phyloP scores from a whole-genome alignment of 2,888 invertebrate species.

The Macaria liturata region DNA sequence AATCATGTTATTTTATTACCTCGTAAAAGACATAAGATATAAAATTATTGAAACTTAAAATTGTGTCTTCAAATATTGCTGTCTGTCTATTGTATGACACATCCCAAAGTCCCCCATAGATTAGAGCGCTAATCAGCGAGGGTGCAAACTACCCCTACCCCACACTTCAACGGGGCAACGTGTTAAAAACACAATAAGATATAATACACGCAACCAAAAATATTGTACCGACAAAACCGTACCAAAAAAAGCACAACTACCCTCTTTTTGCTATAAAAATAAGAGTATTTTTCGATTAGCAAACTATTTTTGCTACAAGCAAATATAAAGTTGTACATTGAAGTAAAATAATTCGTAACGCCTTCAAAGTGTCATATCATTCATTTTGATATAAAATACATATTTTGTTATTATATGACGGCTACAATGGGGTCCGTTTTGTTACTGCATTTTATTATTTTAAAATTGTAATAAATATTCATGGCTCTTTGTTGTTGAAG shows the following conservation, averaged over 20 bases:
- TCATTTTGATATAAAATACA: slow-evolving; percentile 78
- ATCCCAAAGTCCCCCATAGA: slow-evolving; percentile 69
- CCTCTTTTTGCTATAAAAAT: slow-evolving; percentile 29
- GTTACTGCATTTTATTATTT: slow-evolving; percentile 47
- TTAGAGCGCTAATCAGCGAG: slow-evolving; percentile 79
- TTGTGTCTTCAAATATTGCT: too few relatives aligned
- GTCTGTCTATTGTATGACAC: slow-evolving; percentile 43
- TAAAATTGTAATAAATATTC: slow-evolving; percentile 49
- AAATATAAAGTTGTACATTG: slow-evolving; percentile 30
- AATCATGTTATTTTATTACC: too few relatives aligned
- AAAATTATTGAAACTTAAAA: too few relatives aligned
- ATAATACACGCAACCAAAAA: slow-evolving; percentile 52
- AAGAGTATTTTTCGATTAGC: slow-evolving; percentile 32
- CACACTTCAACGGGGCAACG: slow-evolving; percentile 63
- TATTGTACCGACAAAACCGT: slow-evolving; percentile 17
- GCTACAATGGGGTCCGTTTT: slow-evolving; percentile 59
- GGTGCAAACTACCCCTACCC: slow-evolving; percentile 76
- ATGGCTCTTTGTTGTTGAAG: slow-evolving; percentile 32
- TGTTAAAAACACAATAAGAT: slow-evolving; percentile 81
- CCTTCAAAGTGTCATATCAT: slow-evolving; percentile 82
- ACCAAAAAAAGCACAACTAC: slow-evolving; percentile 23
- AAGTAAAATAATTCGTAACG: slow-evolving; percentile 75
- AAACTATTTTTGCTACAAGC: neutral
- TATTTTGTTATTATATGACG: slow-evolving; percentile 65
- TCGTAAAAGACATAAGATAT: too few relatives aligned